Conservation (phyloP, 2,113 vertebrate genomes). For the Tragulus kanchil region DNA sequence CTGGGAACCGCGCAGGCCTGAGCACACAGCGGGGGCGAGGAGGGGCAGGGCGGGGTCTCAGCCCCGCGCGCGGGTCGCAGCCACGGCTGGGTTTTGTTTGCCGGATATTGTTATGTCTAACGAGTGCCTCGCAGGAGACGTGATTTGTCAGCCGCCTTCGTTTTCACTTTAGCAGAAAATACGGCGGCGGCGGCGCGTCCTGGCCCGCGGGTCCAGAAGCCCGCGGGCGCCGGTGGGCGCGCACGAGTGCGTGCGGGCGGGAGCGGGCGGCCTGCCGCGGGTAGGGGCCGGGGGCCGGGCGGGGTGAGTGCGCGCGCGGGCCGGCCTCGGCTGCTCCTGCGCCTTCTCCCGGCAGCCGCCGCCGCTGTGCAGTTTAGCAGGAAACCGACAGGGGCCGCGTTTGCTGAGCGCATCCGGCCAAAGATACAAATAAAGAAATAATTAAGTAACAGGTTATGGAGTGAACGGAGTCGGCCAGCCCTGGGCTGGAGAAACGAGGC, state of each 20-base stretch:
- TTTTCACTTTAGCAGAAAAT: constrained; percentile 87
- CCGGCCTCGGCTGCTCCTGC: constrained; percentile 53
- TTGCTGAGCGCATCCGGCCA: constrained; percentile 87
- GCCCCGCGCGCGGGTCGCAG: constrained; percentile 87
- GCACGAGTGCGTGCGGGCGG: constrained; percentile 11
- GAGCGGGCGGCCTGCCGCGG: neutral
- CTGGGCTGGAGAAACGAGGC: constrained; percentile 59
- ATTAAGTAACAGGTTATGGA: constrained; percentile 88
- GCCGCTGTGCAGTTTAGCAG: constrained; percentile 87
- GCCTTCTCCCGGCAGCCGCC: constrained; percentile 57
- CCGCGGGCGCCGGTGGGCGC: neutral
- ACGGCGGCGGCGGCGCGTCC: constrained; percentile 81
- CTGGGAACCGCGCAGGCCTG: neutral
- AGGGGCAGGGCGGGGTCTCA: constrained; percentile 50
- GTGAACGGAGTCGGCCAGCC: constrained; percentile 76
- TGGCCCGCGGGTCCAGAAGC: constrained; percentile 35
- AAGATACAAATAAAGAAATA: constrained; percentile 58
- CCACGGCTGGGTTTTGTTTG: constrained; percentile 87
- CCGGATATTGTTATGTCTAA: constrained; percentile 91
- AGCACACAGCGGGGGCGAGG: neutral
- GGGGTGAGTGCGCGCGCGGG: constrained; percentile 63
- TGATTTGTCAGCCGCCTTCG: constrained; percentile 89
- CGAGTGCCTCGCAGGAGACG: constrained; percentile 91
- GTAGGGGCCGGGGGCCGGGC: neutral
- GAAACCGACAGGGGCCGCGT: constrained; percentile 91